Conservation (phyloP, 1,140 invertebrate species). For the Conus ventricosus region DNA sequence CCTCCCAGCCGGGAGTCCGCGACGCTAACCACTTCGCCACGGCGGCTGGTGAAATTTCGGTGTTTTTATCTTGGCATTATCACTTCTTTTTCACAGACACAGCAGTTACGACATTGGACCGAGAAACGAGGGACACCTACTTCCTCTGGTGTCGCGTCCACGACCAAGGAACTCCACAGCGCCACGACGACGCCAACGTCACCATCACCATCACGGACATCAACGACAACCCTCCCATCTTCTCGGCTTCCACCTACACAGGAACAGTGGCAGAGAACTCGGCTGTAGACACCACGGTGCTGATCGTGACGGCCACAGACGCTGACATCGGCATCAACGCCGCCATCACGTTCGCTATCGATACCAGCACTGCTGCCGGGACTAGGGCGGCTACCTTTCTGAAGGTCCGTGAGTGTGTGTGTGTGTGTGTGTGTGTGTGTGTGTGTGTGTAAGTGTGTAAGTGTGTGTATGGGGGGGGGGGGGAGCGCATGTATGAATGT, state of each 20-base stretch:
- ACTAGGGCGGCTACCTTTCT: constrained; percentile 73
- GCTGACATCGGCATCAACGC: constrained; percentile 62
- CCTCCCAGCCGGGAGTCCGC: too few relatives aligned
- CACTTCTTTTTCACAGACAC: constrained; percentile 29
- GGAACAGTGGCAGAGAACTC: constrained; percentile 90
- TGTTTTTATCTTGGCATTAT: too few relatives aligned
- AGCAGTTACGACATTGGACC: constrained; percentile 47
- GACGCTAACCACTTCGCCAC: too few relatives aligned
- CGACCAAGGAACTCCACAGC: constrained; percentile 51
- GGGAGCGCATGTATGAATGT: too few relatives aligned
- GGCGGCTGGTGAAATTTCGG: too few relatives aligned
- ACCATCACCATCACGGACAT: constrained; percentile 61
- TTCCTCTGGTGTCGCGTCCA: constrained; percentile 45
- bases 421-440: too few relatives aligned
- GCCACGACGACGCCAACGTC: constrained; percentile 50
- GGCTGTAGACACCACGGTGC: constrained; percentile 86
- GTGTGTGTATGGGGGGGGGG: too few relatives aligned
- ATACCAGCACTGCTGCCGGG: constrained; percentile 78
- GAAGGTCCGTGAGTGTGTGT: constrained; percentile 81
- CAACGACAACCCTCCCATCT: constrained; percentile 73
- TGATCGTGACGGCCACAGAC: constrained; percentile 83
- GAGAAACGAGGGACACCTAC: constrained; percentile 53
- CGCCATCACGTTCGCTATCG: constrained; percentile 83
- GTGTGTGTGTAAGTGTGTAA: too few relatives aligned
- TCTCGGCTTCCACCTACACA: constrained; percentile 73